phyloP scores from a whole-genome alignment of 2,113 vertebrate genomes.

The Dicerorhinus sumatrensis region DNA sequence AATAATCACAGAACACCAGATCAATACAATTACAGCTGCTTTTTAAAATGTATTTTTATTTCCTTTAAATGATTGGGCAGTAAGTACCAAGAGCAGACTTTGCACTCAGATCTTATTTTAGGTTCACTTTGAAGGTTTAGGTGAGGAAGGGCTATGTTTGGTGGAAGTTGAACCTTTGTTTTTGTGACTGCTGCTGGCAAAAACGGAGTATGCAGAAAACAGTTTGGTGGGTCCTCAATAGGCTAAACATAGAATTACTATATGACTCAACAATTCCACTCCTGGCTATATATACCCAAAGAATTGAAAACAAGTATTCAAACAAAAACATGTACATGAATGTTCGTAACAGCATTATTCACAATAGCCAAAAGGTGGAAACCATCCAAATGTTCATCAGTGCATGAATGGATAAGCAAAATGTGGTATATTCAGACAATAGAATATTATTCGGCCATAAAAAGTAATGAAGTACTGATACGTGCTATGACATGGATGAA shows the following conservation, averaged over 20 bases:
- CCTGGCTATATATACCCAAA: neutral
- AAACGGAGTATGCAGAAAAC: neutral
- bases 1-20: neutral
- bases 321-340: neutral
- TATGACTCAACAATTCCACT: neutral
- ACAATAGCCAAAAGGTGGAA: neutral
- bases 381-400: neutral
- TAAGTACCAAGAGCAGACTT: slow-evolving; percentile 9
- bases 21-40: neutral
- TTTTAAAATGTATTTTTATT: slow-evolving; percentile 52
- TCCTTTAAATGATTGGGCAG: neutral
- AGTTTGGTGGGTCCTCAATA: neutral
- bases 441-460: neutral
- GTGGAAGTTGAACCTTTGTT: slow-evolving; percentile 20
- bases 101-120: slow-evolving; percentile 20
- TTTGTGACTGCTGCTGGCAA: neutral
- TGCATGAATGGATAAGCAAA: neutral
- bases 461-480: slow-evolving; percentile 11
- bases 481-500: neutral
- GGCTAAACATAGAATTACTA: slow-evolving; percentile 30
- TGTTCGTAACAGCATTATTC: neutral
- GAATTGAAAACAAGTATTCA: slow-evolving; percentile 18
- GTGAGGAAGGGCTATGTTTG: neutral
- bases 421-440: neutral
- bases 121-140: slow-evolving; percentile 30